Evolutionary conservation across 2,797 vertebrate species (phyloP).

Genomic region (Mus minutoides): DNA sequence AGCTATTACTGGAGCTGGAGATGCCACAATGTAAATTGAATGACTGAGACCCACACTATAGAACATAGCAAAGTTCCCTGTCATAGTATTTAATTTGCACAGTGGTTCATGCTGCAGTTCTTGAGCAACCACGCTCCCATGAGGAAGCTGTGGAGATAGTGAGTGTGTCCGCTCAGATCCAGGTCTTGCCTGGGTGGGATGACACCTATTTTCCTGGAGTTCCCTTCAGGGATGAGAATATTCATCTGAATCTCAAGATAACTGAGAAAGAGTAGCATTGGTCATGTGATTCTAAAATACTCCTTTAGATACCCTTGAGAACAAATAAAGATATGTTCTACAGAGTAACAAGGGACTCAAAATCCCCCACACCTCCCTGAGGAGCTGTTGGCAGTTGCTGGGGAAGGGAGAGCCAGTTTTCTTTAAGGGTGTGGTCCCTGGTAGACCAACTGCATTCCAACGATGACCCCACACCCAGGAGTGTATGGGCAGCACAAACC

Average conservation of each 20-base stretch:
- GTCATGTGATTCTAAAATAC: background rate
- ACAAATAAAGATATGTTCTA: background rate
- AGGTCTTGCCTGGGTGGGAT: no score
- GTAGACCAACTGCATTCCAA: background rate
- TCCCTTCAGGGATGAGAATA: background rate
- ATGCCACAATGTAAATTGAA: conserved; percentile 14
- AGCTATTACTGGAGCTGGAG: background rate
- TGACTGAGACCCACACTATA: background rate
- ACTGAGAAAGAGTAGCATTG: background rate
- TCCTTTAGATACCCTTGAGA: background rate
- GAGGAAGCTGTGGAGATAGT: fast-evolving
- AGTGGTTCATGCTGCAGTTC: background rate
- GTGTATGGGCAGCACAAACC: background rate
- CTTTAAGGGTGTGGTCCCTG: background rate
- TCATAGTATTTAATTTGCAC: conserved; percentile 8
- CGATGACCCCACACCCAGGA: background rate
- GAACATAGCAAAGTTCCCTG: background rate
- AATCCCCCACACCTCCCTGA: no score
- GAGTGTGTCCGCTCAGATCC: fast-evolving
- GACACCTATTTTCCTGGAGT: background rate
- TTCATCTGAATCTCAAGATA: background rate
- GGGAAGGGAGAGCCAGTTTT: background rate
- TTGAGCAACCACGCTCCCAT: background rate
- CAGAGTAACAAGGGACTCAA: background rate
- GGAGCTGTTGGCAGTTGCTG: background rate